Evolutionary conservation across 2,113 vertebrate species (phyloP).

Genomic region (Peromyscus polionotus): DNA sequence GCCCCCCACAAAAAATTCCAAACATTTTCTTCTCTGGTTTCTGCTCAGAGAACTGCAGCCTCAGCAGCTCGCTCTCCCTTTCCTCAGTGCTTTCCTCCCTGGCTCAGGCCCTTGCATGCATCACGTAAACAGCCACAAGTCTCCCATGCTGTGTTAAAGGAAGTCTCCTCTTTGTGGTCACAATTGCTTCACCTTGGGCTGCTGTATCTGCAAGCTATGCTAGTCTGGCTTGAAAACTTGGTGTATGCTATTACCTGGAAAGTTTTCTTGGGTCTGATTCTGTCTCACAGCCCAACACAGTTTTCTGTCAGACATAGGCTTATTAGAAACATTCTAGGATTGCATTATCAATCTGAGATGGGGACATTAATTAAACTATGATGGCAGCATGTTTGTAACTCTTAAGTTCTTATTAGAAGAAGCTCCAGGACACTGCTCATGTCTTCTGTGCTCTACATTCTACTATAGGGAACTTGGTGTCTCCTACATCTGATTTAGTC

Average conservation of each 20-base stretch:
- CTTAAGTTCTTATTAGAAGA: not conserved
- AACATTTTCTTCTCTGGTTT: conserved; percentile 46
- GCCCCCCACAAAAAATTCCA: conserved; percentile 55
- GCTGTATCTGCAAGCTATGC: not conserved
- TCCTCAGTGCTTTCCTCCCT: conserved; percentile 1
- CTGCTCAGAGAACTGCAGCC: conserved; percentile 57
- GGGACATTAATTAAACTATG: not conserved
- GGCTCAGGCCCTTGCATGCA: not conserved
- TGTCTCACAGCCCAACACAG: not conserved
- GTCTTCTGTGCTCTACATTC: not conserved
- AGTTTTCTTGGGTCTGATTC: not conserved
- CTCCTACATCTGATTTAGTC: not conserved
- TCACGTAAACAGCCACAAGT: conserved; percentile 22
- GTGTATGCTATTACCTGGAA: not conserved
- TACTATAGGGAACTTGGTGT: not conserved
- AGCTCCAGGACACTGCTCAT: not conserved
- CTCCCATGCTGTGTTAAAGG: not conserved
- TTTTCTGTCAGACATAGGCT: conserved; percentile 13
- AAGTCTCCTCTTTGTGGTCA: conserved; percentile 8
- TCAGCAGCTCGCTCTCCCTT: conserved; percentile 31
- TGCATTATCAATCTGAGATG: conserved; percentile 11
- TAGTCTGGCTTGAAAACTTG: conserved; percentile 10
- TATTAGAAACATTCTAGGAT: not conserved
- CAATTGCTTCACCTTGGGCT: not conserved
- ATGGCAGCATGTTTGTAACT: not conserved